These are phyloP conservation scores for Verasper variegatus DNA, from an alignment of 2,113 vertebrate species.

Conservation along the genomic window DNA sequence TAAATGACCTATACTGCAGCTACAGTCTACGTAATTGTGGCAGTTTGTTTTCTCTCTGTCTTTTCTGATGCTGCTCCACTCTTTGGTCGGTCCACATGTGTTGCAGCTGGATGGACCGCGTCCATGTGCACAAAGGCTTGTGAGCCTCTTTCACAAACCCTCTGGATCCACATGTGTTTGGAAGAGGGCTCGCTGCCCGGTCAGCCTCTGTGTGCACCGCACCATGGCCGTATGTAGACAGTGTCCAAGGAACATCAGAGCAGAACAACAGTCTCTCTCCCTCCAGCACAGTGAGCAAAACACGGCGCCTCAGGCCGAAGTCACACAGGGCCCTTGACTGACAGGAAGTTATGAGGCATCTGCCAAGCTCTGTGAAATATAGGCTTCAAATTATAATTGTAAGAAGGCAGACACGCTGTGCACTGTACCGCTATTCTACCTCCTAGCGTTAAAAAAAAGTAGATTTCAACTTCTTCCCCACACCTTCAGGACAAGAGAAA, in stretches of 20 bases:
- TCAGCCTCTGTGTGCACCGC: background rate
- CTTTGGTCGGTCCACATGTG: no score
- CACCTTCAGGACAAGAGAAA: constrained; percentile 14
- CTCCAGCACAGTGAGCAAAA: background rate
- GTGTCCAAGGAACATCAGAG: constrained; percentile 23
- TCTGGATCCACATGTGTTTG: constrained; percentile 32
- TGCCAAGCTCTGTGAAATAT: background rate
- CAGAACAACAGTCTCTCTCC: constrained; percentile 9
- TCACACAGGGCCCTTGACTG: background rate
- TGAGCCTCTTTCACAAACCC: background rate
- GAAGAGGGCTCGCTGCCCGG: background rate
- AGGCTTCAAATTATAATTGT: background rate
- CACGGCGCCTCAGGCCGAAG: no score
- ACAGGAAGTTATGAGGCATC: background rate
- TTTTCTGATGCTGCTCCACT: background rate
- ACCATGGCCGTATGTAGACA: background rate
- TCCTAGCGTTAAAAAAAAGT: background rate
- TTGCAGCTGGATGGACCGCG: no score
- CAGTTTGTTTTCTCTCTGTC: background rate
- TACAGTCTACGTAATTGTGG: no score
- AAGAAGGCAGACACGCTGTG: background rate
- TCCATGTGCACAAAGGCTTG: no score
- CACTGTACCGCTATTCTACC: background rate
- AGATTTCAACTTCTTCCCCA: constrained; percentile 2
- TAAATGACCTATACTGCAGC: no score